phyloP scores from a whole-genome alignment of 2,888 invertebrate genomes.

The Yponomeuta malinellus region DNA sequence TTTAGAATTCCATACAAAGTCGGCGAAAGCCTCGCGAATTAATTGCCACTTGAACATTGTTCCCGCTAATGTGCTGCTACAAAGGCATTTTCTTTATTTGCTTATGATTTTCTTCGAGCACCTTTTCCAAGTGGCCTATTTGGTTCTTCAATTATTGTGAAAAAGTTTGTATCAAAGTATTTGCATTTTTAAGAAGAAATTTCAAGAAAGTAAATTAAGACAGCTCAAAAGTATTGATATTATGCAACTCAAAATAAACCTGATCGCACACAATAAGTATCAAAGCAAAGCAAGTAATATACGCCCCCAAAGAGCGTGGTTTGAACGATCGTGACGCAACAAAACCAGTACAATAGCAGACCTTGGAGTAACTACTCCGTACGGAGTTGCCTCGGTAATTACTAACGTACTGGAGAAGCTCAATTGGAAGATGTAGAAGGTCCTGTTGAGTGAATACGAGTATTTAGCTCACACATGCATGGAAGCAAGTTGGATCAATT shows the following conservation, averaged over 20 bases:
- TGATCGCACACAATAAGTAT: neutral
- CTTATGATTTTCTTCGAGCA: neutral
- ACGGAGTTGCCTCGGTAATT: conserved; percentile 42
- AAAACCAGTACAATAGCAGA: conserved; percentile 44
- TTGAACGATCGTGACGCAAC: conserved; percentile 46
- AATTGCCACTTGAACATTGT: conserved; percentile 19
- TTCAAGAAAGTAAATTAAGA: too few relatives aligned
- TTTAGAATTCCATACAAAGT: conserved; percentile 19
- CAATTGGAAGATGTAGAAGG: neutral
- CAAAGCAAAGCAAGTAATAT: conserved; percentile 37
- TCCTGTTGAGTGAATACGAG: conserved; percentile 5
- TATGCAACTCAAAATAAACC: neutral
- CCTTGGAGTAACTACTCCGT: conserved; percentile 46
- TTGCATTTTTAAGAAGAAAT: too few relatives aligned
- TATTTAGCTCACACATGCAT: too few relatives aligned
- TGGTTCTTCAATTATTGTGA: neutral
- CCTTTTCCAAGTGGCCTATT: neutral
- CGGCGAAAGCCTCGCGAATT: conserved; percentile 15
- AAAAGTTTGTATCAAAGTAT: too few relatives aligned
- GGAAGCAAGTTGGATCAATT: too few relatives aligned
- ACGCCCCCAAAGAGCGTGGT: conserved; percentile 38
- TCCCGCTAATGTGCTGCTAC: conserved; percentile 15
- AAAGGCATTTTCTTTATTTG: conserved; percentile 2
- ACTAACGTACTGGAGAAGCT: conserved; percentile 34
- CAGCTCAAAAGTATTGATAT: too few relatives aligned